Evolutionary conservation across 2,888 invertebrate genomes (phyloP).

Genomic region (Cancer borealis): DNA sequence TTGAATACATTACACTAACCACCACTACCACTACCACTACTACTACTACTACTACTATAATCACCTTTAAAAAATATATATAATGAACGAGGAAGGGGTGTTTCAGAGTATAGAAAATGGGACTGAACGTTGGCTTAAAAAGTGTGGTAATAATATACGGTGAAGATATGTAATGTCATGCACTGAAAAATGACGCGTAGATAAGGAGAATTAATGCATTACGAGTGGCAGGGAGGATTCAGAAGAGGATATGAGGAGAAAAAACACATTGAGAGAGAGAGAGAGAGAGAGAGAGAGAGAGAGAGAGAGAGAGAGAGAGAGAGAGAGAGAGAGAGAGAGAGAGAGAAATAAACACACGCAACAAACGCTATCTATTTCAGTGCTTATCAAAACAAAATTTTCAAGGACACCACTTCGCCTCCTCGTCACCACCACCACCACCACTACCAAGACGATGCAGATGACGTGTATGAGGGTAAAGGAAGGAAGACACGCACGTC

Average conservation of each 20-base stretch:
- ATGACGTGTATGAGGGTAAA: too few relatives aligned
- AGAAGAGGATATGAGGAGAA: not conserved
- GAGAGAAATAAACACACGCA: not conserved
- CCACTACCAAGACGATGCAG: too few relatives aligned
- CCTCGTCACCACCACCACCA: too few relatives aligned
- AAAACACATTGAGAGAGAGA: conserved; percentile 6
- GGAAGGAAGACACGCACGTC: too few relatives aligned
- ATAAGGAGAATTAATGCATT: not conserved
- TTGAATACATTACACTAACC: not conserved
- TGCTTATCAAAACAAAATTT: too few relatives aligned
- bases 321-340: conserved; percentile 20
- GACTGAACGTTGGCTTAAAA: not conserved
- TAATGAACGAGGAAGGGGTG: not conserved
- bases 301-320: not conserved
- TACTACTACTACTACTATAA: not conserved
- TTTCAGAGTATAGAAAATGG: too few relatives aligned
- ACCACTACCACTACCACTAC: not conserved
- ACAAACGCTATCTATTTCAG: too few relatives aligned
- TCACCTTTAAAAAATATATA: not conserved
- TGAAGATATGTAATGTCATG: not conserved
- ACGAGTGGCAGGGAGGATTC: not conserved
- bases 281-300: conserved; percentile 9
- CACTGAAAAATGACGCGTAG: not conserved
- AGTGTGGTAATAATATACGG: not conserved
- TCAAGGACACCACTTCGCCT: too few relatives aligned